Conservation (phyloP, 2,888 invertebrate species). For the Scaptodrosophila latifasciaeformis region DNA sequence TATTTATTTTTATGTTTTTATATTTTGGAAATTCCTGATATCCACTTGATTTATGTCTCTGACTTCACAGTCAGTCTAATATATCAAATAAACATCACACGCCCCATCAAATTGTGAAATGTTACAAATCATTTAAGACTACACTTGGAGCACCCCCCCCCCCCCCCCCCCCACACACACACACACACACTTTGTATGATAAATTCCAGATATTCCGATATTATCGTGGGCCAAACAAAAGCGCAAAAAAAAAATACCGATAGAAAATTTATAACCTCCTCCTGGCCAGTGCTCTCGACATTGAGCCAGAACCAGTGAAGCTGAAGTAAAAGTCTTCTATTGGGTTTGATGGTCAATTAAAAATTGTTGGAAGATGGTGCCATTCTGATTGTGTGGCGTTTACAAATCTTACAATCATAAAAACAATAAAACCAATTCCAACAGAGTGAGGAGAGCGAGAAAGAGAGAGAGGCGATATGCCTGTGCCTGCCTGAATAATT, state of each 20-base stretch:
- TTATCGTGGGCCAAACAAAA: slow-evolving; percentile 63
- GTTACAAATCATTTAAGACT: slow-evolving; percentile 36
- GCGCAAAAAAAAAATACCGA: slow-evolving; percentile 56
- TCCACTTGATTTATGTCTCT: slow-evolving; percentile 54
- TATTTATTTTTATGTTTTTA: slow-evolving; percentile 1
- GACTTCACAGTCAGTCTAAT: slow-evolving; percentile 50
- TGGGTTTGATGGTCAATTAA: slow-evolving; percentile 48
- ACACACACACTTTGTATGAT: slow-evolving; percentile 45
- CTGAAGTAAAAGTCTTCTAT: too few relatives aligned
- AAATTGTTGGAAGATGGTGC: slow-evolving; percentile 41
- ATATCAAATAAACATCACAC: slow-evolving; percentile 50
- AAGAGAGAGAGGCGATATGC: slow-evolving; percentile 19
- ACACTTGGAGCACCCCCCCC: not conserved
- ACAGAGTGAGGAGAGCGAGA: not conserved
- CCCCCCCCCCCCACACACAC: not conserved
- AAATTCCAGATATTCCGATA: slow-evolving; percentile 58
- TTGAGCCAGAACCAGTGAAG: too few relatives aligned
- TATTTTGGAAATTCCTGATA: slow-evolving; percentile 7
- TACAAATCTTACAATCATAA: slow-evolving; percentile 49
- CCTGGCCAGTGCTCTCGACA: too few relatives aligned
- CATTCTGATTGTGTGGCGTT: slow-evolving; percentile 48
- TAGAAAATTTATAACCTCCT: slow-evolving; percentile 64
- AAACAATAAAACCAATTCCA: slow-evolving; percentile 44
- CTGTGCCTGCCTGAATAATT: slow-evolving; percentile 42
- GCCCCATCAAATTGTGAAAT: slow-evolving; percentile 66